These are phyloP conservation scores for Chironomus tepperi DNA, from an alignment of 1,140 invertebrate species.

Conservation along the genomic window DNA sequence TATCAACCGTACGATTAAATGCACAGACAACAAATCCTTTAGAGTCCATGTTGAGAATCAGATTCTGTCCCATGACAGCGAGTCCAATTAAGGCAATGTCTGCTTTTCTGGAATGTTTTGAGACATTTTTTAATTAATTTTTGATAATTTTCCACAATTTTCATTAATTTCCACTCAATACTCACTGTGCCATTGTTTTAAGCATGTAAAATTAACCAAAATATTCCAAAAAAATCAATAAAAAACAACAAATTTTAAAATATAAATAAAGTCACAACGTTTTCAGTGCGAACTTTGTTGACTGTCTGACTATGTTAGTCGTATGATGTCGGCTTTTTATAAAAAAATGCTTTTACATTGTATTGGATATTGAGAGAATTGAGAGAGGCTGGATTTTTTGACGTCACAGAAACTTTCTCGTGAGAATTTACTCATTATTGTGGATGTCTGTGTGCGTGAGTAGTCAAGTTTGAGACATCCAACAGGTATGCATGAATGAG, in stretches of 20 bases:
- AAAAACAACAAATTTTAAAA: no score
- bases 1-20: constrained; percentile 93
- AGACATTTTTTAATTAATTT: no score
- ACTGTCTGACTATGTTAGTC: neutral
- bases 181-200: constrained; percentile 16
- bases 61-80: constrained; percentile 99
- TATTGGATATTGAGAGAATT: no score
- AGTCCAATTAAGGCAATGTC: constrained; percentile 85
- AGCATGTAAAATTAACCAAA: neutral
- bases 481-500: no score
- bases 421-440: no score
- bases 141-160: no score
- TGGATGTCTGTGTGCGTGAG: no score
- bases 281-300: neutral
- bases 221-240: no score
- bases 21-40: constrained; percentile 98
- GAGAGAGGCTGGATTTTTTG: no score
- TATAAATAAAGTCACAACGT: neutral
- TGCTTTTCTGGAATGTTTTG: constrained; percentile 53
- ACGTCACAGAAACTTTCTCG: no score
- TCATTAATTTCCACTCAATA: neutral
- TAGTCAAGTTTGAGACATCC: no score
- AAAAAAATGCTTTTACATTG: neutral
- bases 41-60: constrained; percentile 99
- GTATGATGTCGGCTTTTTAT: constrained; percentile 7